Conservation (phyloP, 1,140 invertebrate species). For the Hermatobates lingyangjiaoensis region DNA sequence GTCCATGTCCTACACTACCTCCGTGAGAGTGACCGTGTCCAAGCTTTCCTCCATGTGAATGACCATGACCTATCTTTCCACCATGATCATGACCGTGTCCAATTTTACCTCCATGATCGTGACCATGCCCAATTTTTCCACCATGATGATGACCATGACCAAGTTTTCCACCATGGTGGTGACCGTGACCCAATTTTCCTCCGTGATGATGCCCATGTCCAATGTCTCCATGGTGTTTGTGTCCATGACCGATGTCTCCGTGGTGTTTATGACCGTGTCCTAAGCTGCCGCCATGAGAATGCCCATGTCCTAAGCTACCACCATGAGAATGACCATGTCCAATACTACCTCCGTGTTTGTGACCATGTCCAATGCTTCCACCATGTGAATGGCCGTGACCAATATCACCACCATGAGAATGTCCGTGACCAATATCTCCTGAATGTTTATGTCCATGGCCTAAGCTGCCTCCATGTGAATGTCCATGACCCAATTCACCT, state of each 20-base stretch:
- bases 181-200: constrained; percentile 6
- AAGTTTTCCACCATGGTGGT: constrained; percentile 5
- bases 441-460: neutral
- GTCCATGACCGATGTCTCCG: constrained; percentile 7
- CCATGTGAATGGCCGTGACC: neutral
- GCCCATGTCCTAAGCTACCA: constrained; percentile 6
- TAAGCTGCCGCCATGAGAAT: constrained; percentile 2
- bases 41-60: constrained; percentile 6
- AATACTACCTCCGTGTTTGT: neutral
- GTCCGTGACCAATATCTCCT: neutral
- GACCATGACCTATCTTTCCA: constrained; percentile 7
- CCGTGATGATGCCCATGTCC: constrained; percentile 7
- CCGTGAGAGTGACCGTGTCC: constrained; percentile 10
- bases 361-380: neutral
- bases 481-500: neutral
- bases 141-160: constrained; percentile 8
- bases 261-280: constrained; percentile 8
- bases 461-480: neutral
- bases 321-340: constrained; percentile 2
- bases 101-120: constrained; percentile 3
- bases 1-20: constrained; percentile 9
- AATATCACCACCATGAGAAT: neutral
- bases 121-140: constrained; percentile 7
- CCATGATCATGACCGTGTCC: constrained; percentile 10
- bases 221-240: constrained; percentile 1